These are phyloP conservation scores for Aspidiotus rigidus DNA, from an alignment of 2,888 invertebrate genomes.

Conservation along the genomic window DNA sequence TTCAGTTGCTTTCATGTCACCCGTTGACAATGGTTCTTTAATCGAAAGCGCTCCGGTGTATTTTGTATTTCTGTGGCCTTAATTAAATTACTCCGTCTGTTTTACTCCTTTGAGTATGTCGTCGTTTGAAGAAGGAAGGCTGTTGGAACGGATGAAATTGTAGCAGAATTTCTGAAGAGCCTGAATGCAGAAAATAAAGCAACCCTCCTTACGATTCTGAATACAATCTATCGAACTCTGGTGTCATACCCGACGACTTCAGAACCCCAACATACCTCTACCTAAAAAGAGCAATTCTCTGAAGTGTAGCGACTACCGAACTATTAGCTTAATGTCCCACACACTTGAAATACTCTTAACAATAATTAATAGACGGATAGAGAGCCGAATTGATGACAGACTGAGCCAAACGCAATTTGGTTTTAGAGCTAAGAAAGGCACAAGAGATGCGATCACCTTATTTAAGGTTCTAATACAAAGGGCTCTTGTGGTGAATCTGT, in stretches of 20 bases:
- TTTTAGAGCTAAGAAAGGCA: not conserved
- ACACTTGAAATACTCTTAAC: too few relatives aligned
- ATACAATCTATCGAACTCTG: not conserved
- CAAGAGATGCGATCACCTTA: not conserved
- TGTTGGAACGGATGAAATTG: not conserved
- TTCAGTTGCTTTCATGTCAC: too few relatives aligned
- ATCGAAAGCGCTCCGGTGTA: too few relatives aligned
- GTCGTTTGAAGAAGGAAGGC: not conserved
- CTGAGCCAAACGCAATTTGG: not conserved
- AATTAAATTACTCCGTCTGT: too few relatives aligned
- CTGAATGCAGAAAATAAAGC: not conserved
- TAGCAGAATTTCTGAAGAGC: slow-evolving; percentile 1
- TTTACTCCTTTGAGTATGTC: too few relatives aligned
- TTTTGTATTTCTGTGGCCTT: too few relatives aligned
- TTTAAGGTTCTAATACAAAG: not conserved
- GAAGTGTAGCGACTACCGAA: not conserved
- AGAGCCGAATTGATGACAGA: not conserved
- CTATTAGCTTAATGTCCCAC: not conserved
- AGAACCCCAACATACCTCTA: slow-evolving; percentile 2
- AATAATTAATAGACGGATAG: too few relatives aligned
- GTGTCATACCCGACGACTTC: not conserved
- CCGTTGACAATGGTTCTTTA: too few relatives aligned
- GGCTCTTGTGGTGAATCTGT: not conserved
- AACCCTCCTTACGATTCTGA: not conserved
- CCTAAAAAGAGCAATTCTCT: slow-evolving; percentile 1